Base-by-base conservation (phyloP, 2,113 vertebrate species). In the Hiodon alosoides region DNA sequence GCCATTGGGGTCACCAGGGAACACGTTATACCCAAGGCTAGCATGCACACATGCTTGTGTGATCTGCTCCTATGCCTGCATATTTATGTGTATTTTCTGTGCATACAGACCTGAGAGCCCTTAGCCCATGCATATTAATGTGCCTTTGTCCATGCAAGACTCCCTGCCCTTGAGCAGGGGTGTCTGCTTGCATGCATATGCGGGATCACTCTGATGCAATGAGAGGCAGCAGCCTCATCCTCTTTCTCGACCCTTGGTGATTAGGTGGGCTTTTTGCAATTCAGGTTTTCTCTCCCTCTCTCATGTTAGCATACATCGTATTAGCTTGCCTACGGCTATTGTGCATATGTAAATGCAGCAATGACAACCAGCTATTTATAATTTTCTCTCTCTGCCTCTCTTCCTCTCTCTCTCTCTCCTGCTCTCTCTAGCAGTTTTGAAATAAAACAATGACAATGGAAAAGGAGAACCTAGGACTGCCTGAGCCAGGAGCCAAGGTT, bases 351-450 rank as follows among this genome's bases (percentile, higher is more conserved):
- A 86, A 92, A 92, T 92, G 74, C 46, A 76, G 83, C 80, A 51
- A 84, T 86, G 86, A 89, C 86, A 86, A 85, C 80, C 81, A 50
- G 85, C 90, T 93, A 91, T 93, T 93, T 91, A 89, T 91, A 90
- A 87, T 11, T 17, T 58, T 52, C n/a, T 57, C 53, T 17, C 64
- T 53, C 55, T 68, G 48, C 50, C 57, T 17, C 52, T 31, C 69
- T 69, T 7, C 52, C 67, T 60, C 62, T 17, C 58, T 65, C 61
- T 72, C 50, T 8, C 69, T 62, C 67, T 11, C 31, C 4, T 55
- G 13, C 60, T 75, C 55, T 67, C 10, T 60, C 4, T 53, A 2
- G n/a, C 48, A 10, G 53, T 66, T n/a, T 17, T 64, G 3, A 51
- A 74, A 13, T 16, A 51, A 66, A 55, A 76, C 61, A 65, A 62